Base-by-base conservation (phyloP, 2,888 invertebrate genomes). In the Morinoia aosen region DNA sequence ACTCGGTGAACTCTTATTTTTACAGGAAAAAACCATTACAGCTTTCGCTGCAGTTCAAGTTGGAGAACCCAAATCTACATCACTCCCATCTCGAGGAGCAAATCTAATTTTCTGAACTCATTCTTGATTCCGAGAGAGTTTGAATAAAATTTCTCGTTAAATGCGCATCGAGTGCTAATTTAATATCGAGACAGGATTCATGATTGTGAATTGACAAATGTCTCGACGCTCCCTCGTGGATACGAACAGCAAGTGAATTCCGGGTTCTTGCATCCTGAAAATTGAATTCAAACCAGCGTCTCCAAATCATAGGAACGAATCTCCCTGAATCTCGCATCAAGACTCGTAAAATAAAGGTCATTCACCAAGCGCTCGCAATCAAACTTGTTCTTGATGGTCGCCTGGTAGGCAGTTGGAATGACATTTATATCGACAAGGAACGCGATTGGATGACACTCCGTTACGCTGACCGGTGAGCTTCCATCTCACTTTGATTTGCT, bases 401-500 rank as follows among this genome's bases (percentile, higher is more conserved):
- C 90, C 90, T 12, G 39, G 48, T 40, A 90, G 90, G 90, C 90
- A 90, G 90, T 90, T 40, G 40, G 40, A 48, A 16, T 48, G 90
- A 48, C 90, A 39, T 39, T 90, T 90, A 90, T 90, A 39, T 48
- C 19, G 76, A 76, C 76, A 76, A 76, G 25, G 76, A 76, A 76
- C 76, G 40, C 90, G 90, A 90, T 90, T 90, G 90, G 90, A 90
- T 90, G 90, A 90, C 90, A 90, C 90, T 90, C 90, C 90, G 90
- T 40, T 40, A 39, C 90, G 90, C 90, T 90, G 90, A 90, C 90
- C 90, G 39, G 39, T 90, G 90, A 90, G 90, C 90, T 90, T 90
- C 90, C 90, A 90, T 90, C 90, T 90, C 40, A 48, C 90, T 90
- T 90, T 90, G 90, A 90, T 90, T 90, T 14, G 39, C 39, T 90